These are phyloP conservation scores for Coenonympha arcania DNA, from an alignment of 2,888 invertebrate genomes.

Conservation along the genomic window DNA sequence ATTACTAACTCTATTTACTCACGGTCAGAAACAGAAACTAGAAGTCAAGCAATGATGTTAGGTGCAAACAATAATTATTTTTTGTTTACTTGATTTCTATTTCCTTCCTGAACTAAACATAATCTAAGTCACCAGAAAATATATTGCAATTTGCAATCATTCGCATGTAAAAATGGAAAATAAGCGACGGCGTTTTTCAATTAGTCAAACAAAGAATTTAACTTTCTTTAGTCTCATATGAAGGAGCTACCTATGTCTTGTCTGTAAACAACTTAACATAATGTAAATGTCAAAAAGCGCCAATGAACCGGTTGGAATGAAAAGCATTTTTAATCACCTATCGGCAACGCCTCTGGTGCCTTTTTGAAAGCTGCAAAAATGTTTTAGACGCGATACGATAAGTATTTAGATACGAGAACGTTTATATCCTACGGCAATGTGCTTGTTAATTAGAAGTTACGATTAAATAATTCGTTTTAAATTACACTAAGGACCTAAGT, in stretches of 20 bases:
- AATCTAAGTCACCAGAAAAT: too few relatives aligned
- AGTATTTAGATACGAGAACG: slow-evolving; percentile 27
- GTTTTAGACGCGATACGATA: slow-evolving; percentile 34
- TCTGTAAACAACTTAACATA: slow-evolving; percentile 61
- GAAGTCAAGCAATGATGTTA: too few relatives aligned
- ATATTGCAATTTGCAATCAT: too few relatives aligned
- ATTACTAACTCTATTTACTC: too few relatives aligned
- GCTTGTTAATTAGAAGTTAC: background rate
- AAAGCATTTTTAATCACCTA: slow-evolving; percentile 37
- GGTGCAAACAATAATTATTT: too few relatives aligned
- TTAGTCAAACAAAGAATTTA: slow-evolving; percentile 17
- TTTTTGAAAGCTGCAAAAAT: slow-evolving; percentile 56
- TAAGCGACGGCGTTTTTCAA: background rate
- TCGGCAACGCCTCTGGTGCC: slow-evolving; percentile 41
- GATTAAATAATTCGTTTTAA: background rate
- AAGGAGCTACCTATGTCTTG: slow-evolving; percentile 51
- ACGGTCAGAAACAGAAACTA: too few relatives aligned
- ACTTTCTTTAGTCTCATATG: slow-evolving; percentile 56
- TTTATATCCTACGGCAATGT: slow-evolving; percentile 2
- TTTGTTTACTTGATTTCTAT: too few relatives aligned
- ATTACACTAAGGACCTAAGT: background rate
- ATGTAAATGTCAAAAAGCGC: slow-evolving; percentile 66
- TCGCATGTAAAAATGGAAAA: background rate
- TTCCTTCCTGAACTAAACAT: too few relatives aligned
- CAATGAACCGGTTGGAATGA: slow-evolving; percentile 54